Conservation (phyloP, 2,888 invertebrate species). For the Nesidiocoris tenuis region DNA sequence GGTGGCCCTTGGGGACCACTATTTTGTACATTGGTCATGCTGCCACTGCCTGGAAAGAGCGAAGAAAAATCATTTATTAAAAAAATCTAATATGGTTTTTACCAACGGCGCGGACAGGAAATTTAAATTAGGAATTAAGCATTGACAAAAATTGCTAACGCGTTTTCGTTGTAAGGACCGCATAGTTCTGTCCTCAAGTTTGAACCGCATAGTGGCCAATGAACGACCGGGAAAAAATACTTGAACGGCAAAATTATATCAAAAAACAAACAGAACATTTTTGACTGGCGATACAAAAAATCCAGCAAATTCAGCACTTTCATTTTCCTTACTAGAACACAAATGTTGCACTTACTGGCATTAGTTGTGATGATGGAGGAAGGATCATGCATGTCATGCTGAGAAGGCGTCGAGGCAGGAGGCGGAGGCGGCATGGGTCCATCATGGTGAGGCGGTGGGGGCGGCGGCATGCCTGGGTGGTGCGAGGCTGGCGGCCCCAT, state of each 20-base stretch:
- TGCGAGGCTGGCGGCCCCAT: slow-evolving; percentile 60
- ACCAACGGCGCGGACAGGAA: slow-evolving; percentile 1
- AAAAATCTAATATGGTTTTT: no score
- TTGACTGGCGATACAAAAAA: no score
- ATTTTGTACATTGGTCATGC: slow-evolving; percentile 42
- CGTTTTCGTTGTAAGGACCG: no score
- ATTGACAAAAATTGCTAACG: no score
- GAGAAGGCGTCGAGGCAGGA: slow-evolving; percentile 55
- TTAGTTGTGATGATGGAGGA: slow-evolving; percentile 62
- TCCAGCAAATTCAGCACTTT: no score
- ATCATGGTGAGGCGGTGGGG: slow-evolving; percentile 56
- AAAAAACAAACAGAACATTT: no score
- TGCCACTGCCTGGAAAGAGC: slow-evolving; percentile 34
- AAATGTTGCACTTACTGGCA: slow-evolving; percentile 15
- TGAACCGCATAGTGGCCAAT: no score
- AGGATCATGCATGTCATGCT: slow-evolving; percentile 57
- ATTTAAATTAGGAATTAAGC: not conserved
- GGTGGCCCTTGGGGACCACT: slow-evolving; percentile 26
- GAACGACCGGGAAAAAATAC: no score
- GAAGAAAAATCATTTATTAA: no score
- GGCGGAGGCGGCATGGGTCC: slow-evolving; percentile 61
- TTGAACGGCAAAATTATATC: no score
- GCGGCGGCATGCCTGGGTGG: slow-evolving; percentile 59
- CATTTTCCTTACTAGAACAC: no score
- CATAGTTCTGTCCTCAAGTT: no score